Percentiles rank a stretch among this genome's conserved stretches.
Conservation (phyloP, 2,113 vertebrate species). For the Clinocottus analis region DNA sequence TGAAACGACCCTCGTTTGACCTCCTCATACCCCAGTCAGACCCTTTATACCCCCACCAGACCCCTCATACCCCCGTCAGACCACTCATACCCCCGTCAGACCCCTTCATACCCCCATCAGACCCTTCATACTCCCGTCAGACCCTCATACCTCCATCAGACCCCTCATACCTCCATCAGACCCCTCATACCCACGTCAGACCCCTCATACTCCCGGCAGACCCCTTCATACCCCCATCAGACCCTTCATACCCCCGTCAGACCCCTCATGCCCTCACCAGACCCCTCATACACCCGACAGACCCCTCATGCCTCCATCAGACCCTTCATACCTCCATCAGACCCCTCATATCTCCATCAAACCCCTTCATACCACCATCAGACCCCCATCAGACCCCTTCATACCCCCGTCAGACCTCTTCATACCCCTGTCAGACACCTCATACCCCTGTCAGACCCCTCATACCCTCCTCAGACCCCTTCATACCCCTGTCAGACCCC, state of each 20-base stretch:
- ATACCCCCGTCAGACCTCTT: not conserved
- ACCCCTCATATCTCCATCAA: not conserved
- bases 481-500: not conserved
- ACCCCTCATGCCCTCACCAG: not conserved
- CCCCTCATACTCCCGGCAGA: not conserved
- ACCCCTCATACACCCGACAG: too few relatives aligned
- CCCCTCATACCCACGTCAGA: too few relatives aligned
- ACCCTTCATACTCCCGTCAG: not conserved
- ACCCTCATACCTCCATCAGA: too few relatives aligned
- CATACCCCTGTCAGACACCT: not conserved
- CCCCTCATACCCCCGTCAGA: not conserved
- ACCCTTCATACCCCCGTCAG: too few relatives aligned
- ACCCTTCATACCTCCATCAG: too few relatives aligned
- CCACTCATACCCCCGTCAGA: not conserved
- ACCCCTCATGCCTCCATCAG: not conserved
- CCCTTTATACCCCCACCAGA: too few relatives aligned
- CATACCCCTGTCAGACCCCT: not conserved
- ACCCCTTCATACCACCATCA: too few relatives aligned
- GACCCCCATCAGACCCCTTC: not conserved
- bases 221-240: not conserved
- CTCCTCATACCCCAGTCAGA: too few relatives aligned
- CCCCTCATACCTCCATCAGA: not conserved
- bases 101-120: not conserved
- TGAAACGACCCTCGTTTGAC: too few relatives aligned
- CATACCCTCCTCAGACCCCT: not conserved